A percentile compares a stretch with the other conserved stretches of the same genome.
Conservation (phyloP, 2,888 invertebrate species). For the Biston stratarius region DNA sequence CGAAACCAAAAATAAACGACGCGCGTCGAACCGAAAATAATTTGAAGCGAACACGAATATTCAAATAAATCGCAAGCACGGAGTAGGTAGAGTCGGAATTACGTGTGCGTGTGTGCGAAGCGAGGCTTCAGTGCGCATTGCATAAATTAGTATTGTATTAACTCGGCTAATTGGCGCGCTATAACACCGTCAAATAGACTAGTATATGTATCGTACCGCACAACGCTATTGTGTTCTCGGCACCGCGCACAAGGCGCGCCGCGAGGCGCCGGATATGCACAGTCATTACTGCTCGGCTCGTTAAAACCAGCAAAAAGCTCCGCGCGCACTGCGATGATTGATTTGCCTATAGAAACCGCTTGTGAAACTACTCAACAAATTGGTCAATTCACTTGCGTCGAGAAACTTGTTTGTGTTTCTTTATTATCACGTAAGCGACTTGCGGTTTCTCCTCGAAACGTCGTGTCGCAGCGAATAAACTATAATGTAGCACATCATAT, state of each 20-base stretch:
- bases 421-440: slow-evolving; percentile 63
- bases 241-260: slow-evolving; percentile 55
- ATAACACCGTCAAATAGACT: slow-evolving; percentile 67
- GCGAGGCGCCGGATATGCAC: slow-evolving; percentile 62
- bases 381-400: slow-evolving; percentile 69
- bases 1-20: slow-evolving; percentile 66
- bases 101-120: slow-evolving; percentile 36
- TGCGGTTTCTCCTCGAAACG: slow-evolving; percentile 60
- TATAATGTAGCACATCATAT: slow-evolving; percentile 54
- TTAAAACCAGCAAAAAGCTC: slow-evolving; percentile 72
- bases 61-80: slow-evolving; percentile 56
- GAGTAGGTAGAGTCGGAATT: slow-evolving; percentile 26
- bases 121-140: slow-evolving; percentile 55
- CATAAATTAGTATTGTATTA: slow-evolving; percentile 67
- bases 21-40: slow-evolving; percentile 64
- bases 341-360: slow-evolving; percentile 71
- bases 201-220: slow-evolving; percentile 59
- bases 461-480: slow-evolving; percentile 51
- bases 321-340: slow-evolving; percentile 69
- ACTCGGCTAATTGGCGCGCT: slow-evolving; percentile 70
- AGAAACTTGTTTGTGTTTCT: slow-evolving; percentile 70
- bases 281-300: slow-evolving; percentile 71
- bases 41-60: slow-evolving; percentile 63
- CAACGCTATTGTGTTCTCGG: slow-evolving; percentile 63
- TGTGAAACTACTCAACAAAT: slow-evolving; percentile 74